A percentile compares a stretch with the other conserved stretches of the same genome.
phyloP scores from a whole-genome alignment of 2,888 invertebrate species.

The Pheosia gnoma region DNA sequence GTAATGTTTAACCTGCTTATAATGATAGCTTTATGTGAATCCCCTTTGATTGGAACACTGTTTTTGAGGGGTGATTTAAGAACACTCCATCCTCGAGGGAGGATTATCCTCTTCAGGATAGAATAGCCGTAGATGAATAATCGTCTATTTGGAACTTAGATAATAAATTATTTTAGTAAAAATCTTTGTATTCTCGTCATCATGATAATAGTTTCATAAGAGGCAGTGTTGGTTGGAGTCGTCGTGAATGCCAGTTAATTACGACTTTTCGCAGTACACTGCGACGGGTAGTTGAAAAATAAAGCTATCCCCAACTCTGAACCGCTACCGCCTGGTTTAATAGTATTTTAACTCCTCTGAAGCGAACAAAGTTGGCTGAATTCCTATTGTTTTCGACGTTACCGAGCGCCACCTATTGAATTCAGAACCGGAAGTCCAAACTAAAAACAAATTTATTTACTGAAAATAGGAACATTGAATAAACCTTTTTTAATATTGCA shows the following conservation, averaged over 20 bases:
- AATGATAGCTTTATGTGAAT: too few species aligned
- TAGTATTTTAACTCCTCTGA: slow-evolving; percentile 47
- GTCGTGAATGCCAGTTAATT: slow-evolving; percentile 70
- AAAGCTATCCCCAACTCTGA: slow-evolving; percentile 45
- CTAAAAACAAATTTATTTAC: slow-evolving; percentile 28
- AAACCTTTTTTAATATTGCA: slow-evolving; percentile 26
- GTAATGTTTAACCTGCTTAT: too few species aligned
- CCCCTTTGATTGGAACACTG: too few species aligned
- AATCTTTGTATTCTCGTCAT: slow-evolving; percentile 55
- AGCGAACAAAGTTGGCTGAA: slow-evolving; percentile 35
- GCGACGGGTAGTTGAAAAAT: slow-evolving; percentile 54
- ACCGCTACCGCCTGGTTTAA: slow-evolving; percentile 45
- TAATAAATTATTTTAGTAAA: slow-evolving; percentile 39
- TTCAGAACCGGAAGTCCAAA: slow-evolving; percentile 13
- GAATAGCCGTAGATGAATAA: too few species aligned
- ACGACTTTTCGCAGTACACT: slow-evolving; percentile 58
- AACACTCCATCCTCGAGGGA: too few species aligned
- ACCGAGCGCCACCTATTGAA: slow-evolving; percentile 17
- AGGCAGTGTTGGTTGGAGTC: slow-evolving; percentile 47
- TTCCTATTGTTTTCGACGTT: slow-evolving; percentile 31
- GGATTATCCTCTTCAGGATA: too few species aligned
- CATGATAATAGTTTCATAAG: slow-evolving; percentile 60
- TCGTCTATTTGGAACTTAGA: neutral
- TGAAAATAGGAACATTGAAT: slow-evolving; percentile 7
- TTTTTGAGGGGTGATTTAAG: too few species aligned